Conservation (phyloP, 2,797 vertebrate species). For the Eulemur mongoz region DNA sequence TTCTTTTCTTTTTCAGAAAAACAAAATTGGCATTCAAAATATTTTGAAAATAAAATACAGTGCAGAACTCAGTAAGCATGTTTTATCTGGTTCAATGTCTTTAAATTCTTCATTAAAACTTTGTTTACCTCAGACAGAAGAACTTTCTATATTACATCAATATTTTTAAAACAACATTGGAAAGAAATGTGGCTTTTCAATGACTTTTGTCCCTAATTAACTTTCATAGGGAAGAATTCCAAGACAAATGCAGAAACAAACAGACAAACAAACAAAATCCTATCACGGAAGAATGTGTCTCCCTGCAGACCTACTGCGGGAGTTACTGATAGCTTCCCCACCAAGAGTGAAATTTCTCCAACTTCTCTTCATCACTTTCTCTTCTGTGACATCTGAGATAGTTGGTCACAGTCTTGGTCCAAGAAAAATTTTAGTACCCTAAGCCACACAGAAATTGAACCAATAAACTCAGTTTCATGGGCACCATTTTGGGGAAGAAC, state of each 20-base stretch:
- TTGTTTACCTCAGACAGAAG: background rate
- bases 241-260: background rate
- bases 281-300: background rate
- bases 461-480: background rate
- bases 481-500: background rate
- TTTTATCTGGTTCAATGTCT: constrained; percentile 13
- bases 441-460: background rate
- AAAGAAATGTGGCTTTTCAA: constrained; percentile 15
- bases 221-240: background rate
- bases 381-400: background rate
- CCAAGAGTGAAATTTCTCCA: too few relatives aligned
- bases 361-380: background rate
- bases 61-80: background rate
- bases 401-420: background rate
- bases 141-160: constrained; percentile 6
- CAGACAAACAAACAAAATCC: background rate
- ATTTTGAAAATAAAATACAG: constrained; percentile 45
- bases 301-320: background rate
- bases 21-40: background rate
- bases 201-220: constrained; percentile 15
- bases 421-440: background rate
- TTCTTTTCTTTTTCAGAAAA: background rate
- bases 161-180: constrained; percentile 50
- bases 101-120: constrained; percentile 46
- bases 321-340: background rate